These are phyloP conservation scores for Gracilinanus agilis DNA, from an alignment of 2,113 vertebrate species.

Conservation along the genomic window DNA sequence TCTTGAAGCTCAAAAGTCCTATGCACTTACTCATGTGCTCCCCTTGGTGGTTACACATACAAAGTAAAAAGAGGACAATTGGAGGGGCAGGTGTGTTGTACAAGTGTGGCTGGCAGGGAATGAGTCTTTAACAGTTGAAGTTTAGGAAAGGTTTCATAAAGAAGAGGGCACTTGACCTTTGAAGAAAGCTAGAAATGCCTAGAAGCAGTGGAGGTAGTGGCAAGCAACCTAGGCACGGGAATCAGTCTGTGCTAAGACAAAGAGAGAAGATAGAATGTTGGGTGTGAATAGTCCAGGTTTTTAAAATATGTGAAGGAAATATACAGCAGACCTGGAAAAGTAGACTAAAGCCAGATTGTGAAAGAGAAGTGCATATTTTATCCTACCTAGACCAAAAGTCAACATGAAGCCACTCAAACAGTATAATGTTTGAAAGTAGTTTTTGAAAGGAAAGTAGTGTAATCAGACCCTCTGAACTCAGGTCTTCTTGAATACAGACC, in stretches of 20 bases:
- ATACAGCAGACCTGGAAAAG: neutral
- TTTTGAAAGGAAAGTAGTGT: neutral
- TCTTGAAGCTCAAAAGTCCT: neutral
- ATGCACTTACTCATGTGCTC: neutral
- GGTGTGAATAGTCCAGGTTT: neutral
- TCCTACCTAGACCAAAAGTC: neutral
- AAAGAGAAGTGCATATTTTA: neutral
- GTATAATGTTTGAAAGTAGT: no score
- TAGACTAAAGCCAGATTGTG: neutral
- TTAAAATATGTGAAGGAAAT: neutral
- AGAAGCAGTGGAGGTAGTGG: neutral
- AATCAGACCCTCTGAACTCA: neutral
- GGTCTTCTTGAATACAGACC: neutral
- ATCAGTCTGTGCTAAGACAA: neutral
- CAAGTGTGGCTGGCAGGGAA: neutral
- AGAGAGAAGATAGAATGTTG: neutral
- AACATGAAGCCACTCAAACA: neutral
- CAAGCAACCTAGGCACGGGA: neutral
- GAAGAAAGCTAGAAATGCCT: neutral
- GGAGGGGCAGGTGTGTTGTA: neutral
- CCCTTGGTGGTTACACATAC: neutral
- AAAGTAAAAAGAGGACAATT: neutral
- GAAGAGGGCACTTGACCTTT: neutral
- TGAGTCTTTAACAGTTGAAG: neutral
- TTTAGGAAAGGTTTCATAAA: neutral